A percentile compares a stretch with the other conserved stretches of the same genome.
Evolutionary conservation across 2,888 invertebrate species (phyloP).

Genomic region (Seira ritae): DNA sequence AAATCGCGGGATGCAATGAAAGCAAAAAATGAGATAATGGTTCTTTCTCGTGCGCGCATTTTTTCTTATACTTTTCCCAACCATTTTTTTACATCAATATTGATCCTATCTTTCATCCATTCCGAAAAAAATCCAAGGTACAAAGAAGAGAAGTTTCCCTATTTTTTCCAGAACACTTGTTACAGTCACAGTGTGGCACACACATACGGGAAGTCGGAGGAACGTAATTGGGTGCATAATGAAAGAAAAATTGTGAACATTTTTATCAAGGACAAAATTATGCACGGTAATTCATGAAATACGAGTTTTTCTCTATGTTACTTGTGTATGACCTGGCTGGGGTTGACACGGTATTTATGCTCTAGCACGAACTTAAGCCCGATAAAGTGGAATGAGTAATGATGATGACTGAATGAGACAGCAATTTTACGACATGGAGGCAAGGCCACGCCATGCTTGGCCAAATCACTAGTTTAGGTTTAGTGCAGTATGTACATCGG

Average conservation of each 20-base stretch:
- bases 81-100: not conserved
- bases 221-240: too few species aligned
- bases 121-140: too few species aligned
- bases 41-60: not conserved
- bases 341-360: not conserved
- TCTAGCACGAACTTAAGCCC: not conserved
- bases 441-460: too few species aligned
- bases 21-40: not conserved
- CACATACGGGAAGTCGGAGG: too few species aligned
- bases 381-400: not conserved
- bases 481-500: too few species aligned
- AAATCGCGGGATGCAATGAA: not conserved
- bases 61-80: too few species aligned
- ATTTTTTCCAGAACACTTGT: slow-evolving; percentile 28
- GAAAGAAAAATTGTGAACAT: too few species aligned
- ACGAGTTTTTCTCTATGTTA: too few species aligned
- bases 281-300: too few species aligned
- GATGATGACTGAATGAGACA: slow-evolving; percentile 11
- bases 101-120: not conserved
- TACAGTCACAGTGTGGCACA: not conserved
- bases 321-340: too few species aligned
- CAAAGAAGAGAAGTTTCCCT: not conserved
- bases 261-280: too few species aligned
- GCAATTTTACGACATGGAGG: not conserved
- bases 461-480: too few species aligned